These are phyloP conservation scores for Notolabrus celidotus DNA, from an alignment of 2,797 vertebrate species.

Conservation along the genomic window DNA sequence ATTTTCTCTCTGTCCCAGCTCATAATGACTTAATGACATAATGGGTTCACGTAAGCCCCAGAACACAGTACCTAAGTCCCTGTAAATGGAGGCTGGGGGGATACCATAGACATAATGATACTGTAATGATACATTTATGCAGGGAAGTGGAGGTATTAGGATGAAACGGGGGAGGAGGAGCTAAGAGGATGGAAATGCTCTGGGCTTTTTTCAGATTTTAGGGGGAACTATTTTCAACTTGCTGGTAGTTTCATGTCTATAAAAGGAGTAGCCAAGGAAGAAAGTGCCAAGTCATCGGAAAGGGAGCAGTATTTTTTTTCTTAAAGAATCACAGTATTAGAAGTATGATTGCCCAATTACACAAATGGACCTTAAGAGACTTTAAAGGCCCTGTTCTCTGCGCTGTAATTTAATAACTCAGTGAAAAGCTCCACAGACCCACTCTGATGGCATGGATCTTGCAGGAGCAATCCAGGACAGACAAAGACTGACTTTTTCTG, in stretches of 20 bases:
- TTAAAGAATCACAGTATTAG: constrained; percentile 41
- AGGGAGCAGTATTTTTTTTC: constrained; percentile 11
- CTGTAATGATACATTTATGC: constrained; percentile 79
- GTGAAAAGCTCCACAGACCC: constrained; percentile 57
- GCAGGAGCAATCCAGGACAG: constrained; percentile 45
- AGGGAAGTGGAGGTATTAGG: constrained; percentile 76
- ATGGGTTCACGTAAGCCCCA: constrained; percentile 79
- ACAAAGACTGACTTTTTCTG: constrained; percentile 64
- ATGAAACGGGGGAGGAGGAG: constrained; percentile 71
- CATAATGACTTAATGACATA: constrained; percentile 87
- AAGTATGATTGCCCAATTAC: constrained; percentile 61
- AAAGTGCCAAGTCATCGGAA: constrained; percentile 51
- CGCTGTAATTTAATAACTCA: constrained; percentile 66
- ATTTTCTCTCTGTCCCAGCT: constrained; percentile 79
- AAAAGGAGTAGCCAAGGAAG: constrained; percentile 40
- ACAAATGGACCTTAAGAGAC: constrained; percentile 57
- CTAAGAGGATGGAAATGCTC: constrained; percentile 58
- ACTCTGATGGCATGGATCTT: constrained; percentile 41
- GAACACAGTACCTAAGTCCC: constrained; percentile 77
- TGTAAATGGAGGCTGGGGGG: constrained; percentile 73
- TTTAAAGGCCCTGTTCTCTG: constrained; percentile 58
- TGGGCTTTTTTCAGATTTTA: constrained; percentile 60
- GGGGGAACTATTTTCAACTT: constrained; percentile 62
- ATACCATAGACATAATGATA: constrained; percentile 75
- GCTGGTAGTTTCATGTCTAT: constrained; percentile 52